phyloP scores from a whole-genome alignment of 1,140 invertebrate genomes.

The Anastrepha obliqua region DNA sequence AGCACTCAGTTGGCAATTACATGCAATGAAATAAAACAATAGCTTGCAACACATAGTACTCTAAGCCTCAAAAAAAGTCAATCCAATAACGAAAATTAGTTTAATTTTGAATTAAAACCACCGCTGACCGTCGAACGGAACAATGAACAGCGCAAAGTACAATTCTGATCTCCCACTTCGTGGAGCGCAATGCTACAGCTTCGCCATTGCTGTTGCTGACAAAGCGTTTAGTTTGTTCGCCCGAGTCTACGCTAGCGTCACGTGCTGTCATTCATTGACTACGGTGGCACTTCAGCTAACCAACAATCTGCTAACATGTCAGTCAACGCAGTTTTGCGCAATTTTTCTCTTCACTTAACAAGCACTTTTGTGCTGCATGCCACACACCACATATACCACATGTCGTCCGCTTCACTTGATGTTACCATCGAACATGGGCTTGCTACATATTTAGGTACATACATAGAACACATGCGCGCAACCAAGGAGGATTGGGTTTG shows the following conservation, averaged over 20 bases:
- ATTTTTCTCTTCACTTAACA: constrained; percentile 24
- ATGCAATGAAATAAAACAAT: background rate
- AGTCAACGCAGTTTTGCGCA: constrained; percentile 29
- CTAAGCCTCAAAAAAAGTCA: constrained; percentile 5
- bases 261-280: constrained; percentile 20
- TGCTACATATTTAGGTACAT: too few species aligned
- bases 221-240: background rate
- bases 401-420: constrained; percentile 30
- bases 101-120: constrained; percentile 53
- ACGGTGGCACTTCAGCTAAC: constrained; percentile 23
- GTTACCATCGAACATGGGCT: background rate
- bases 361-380: constrained; percentile 29
- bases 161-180: background rate
- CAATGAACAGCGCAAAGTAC: constrained; percentile 7
- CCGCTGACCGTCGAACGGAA: constrained; percentile 13
- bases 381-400: constrained; percentile 13
- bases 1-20: constrained; percentile 28
- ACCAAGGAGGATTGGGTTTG: too few species aligned
- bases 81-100: constrained; percentile 51
- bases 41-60: background rate
- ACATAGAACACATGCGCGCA: too few species aligned
- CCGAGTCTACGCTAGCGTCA: background rate
- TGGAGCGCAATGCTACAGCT: background rate
- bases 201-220: constrained; percentile 18
- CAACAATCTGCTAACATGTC: constrained; percentile 5